Conservation (phyloP, 2,797 vertebrate species). For the Gymnocypris eckloni region DNA sequence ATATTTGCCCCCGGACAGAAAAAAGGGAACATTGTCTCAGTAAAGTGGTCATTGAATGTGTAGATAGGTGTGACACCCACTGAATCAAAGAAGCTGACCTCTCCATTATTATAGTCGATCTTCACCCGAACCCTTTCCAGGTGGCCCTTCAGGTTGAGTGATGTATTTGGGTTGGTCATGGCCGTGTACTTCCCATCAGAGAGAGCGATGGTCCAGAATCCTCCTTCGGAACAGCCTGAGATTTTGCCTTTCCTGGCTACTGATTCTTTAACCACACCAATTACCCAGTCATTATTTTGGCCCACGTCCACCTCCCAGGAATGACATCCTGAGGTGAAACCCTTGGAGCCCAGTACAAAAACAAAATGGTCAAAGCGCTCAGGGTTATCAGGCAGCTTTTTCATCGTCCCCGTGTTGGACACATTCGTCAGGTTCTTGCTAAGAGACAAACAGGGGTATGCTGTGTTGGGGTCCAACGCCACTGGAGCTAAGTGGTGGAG, state of each 20-base stretch:
- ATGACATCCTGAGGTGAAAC: conserved; percentile 77
- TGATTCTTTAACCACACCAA: conserved; percentile 79
- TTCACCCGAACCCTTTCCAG: conserved; percentile 77
- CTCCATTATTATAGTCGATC: conserved; percentile 76
- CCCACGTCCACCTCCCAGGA: conserved; percentile 83
- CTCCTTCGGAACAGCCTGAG: conserved; percentile 78
- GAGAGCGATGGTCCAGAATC: conserved; percentile 83
- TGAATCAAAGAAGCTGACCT: conserved; percentile 78
- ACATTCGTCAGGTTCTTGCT: conserved; percentile 74
- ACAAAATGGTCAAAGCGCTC: conserved; percentile 83
- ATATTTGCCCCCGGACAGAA: conserved; percentile 84
- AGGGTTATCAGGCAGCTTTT: conserved; percentile 74
- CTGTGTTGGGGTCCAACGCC: conserved; percentile 81
- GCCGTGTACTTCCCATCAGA: conserved; percentile 77
- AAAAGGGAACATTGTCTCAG: conserved; percentile 80
- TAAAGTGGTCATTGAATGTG: conserved; percentile 77
- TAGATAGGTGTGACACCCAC: conserved; percentile 75
- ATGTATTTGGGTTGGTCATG: conserved; percentile 78
- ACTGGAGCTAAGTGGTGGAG: conserved; percentile 73
- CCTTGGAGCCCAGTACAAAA: conserved; percentile 78
- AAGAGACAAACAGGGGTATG: conserved; percentile 79
- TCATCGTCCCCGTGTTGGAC: conserved; percentile 72
- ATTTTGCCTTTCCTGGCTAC: conserved; percentile 79
- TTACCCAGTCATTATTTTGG: conserved; percentile 80
- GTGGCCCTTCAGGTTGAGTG: conserved; percentile 60